phyloP scores from a whole-genome alignment of 1,140 invertebrate species.

The Tribolium castaneum region DNA sequence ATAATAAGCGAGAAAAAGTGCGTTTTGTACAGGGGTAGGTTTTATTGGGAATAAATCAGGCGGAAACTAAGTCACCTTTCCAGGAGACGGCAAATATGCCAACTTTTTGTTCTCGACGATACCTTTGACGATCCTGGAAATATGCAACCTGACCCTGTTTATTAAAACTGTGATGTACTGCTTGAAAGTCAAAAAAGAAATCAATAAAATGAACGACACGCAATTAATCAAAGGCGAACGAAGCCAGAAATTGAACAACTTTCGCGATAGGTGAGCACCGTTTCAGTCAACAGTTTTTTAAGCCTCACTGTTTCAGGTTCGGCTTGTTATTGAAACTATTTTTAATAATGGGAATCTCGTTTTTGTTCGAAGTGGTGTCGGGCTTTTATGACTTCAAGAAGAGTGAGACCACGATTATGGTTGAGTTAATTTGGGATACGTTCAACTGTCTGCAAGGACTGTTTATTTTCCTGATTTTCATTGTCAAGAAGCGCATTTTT shows the following conservation, averaged over 20 bases:
- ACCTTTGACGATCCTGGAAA: conserved; percentile 71
- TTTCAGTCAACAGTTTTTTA: neutral
- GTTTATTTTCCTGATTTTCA: conserved; percentile 67
- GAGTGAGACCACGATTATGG: conserved; percentile 36
- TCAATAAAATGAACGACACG: conserved; percentile 67
- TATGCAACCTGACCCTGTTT: conserved; percentile 75
- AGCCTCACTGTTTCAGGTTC: conserved; percentile 42
- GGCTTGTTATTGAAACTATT: conserved; percentile 48
- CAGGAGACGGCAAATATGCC: conserved; percentile 56
- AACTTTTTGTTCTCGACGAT: conserved; percentile 73
- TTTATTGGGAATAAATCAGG: neutral
- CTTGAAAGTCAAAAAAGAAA: conserved; percentile 75
- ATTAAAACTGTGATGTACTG: conserved; percentile 74
- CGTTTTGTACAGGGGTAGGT: conserved; percentile 52
- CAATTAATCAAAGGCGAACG: conserved; percentile 25
- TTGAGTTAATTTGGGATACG: conserved; percentile 49
- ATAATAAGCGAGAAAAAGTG: conserved; percentile 50
- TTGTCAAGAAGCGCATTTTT: conserved; percentile 66
- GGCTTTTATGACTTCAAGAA: conserved; percentile 45
- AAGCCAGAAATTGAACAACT: conserved; percentile 43
- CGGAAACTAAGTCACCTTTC: conserved; percentile 23
- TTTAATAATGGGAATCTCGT: conserved; percentile 49
- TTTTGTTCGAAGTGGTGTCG: conserved; percentile 49
- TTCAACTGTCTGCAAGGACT: conserved; percentile 58
- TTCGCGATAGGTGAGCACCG: neutral